Conservation (phyloP, 2,888 invertebrate genomes). For the Cephus rjabovi region DNA sequence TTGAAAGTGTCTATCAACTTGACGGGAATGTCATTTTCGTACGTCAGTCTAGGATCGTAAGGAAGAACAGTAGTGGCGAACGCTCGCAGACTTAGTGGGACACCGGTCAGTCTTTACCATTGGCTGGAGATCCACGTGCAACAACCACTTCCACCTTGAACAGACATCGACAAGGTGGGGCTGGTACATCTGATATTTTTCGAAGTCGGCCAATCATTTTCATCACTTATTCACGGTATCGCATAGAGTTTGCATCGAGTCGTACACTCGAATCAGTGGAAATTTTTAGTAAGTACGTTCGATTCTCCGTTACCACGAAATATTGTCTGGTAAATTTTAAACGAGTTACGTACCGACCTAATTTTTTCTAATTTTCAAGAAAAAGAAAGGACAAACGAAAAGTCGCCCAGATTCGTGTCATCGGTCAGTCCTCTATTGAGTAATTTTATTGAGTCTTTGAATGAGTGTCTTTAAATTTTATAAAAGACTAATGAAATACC, state of each 20-base stretch:
- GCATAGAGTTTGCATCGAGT: constrained; percentile 27
- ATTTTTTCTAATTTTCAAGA: too few relatives aligned
- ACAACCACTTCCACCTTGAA: constrained; percentile 36
- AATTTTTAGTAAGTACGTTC: background rate
- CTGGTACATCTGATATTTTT: constrained; percentile 44
- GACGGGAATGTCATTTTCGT: background rate
- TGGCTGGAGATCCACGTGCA: constrained; percentile 52
- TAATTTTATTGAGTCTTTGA: background rate
- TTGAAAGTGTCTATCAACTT: background rate
- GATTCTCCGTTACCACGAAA: background rate
- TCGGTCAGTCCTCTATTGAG: background rate
- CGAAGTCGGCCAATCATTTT: constrained; percentile 49
- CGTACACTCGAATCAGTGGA: background rate
- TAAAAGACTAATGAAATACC: background rate
- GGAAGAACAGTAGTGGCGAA: constrained; percentile 8
- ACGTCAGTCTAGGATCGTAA: background rate
- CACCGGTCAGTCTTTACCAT: constrained; percentile 28
- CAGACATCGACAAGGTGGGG: constrained; percentile 23
- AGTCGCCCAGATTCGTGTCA: background rate
- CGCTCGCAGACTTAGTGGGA: constrained; percentile 13
- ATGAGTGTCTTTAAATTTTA: background rate
- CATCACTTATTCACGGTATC: constrained; percentile 56
- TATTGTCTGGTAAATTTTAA: background rate
- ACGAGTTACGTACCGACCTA: background rate
- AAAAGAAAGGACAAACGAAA: too few relatives aligned